phyloP scores from a whole-genome alignment of 2,797 vertebrate genomes.

The Pipistrellus pygmaeus region DNA sequence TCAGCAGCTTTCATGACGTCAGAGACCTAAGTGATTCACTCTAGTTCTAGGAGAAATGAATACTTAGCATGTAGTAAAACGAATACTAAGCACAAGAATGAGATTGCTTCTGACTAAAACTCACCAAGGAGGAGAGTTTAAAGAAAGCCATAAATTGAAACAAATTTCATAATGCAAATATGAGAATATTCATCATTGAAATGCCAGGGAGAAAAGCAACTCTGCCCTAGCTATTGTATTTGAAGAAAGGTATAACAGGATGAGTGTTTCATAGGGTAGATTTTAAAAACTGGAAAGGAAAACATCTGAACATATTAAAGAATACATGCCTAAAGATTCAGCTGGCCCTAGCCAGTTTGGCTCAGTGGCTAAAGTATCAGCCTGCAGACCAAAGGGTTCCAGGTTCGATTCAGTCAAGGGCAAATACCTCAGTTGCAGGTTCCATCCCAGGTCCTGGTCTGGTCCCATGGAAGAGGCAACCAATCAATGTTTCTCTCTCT shows the following conservation, averaged over 20 bases:
- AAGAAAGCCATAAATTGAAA: not conserved
- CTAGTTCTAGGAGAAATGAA: not conserved
- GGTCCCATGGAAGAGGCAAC: no score
- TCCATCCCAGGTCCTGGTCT: no score
- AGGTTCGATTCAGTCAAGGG: no score
- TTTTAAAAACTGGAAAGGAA: not conserved
- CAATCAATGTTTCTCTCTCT: no score
- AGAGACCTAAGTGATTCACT: not conserved
- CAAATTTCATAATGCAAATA: not conserved
- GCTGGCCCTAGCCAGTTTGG: not conserved
- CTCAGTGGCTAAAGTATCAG: no score
- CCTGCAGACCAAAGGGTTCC: no score
- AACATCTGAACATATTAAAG: not conserved
- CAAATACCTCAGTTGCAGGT: no score
- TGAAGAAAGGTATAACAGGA: not conserved
- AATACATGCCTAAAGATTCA: not conserved
- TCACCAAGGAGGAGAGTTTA: not conserved
- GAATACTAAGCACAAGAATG: not conserved
- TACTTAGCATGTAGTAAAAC: not conserved
- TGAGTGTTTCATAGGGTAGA: not conserved
- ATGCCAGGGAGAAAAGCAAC: not conserved
- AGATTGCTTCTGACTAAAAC: not conserved
- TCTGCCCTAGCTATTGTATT: not conserved
- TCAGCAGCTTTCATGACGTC: not conserved
- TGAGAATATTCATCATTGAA: constrained; percentile 19